phyloP scores from a whole-genome alignment of 2,113 vertebrate species.

The Oreochromis niloticus region DNA sequence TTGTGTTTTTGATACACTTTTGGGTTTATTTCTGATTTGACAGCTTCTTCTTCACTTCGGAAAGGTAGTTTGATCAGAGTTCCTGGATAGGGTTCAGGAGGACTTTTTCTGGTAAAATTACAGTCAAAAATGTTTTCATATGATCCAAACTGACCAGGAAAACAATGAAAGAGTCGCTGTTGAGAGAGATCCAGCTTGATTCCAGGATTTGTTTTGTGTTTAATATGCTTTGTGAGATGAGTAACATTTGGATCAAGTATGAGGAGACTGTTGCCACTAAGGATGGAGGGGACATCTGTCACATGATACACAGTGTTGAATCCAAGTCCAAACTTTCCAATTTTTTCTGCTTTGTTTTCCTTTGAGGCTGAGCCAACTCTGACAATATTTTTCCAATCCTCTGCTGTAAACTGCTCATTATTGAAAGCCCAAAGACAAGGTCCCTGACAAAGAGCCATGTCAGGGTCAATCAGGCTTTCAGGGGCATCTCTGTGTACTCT shows the following conservation, averaged over 20 bases:
- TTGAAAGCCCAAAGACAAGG: too few relatives aligned
- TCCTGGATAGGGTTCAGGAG: conserved; percentile 61
- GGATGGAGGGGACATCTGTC: conserved; percentile 79
- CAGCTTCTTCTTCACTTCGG: conserved; percentile 74
- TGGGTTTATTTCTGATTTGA: conserved; percentile 70
- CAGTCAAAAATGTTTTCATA: conserved; percentile 78
- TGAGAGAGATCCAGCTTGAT: conserved; percentile 74
- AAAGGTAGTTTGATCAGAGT: conserved; percentile 83
- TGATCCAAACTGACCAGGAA: conserved; percentile 80
- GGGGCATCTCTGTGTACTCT: too few relatives aligned
- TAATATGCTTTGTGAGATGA: conserved; percentile 78
- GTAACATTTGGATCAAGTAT: conserved; percentile 84
- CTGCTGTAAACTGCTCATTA: too few relatives aligned
- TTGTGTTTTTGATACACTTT: conserved; percentile 62
- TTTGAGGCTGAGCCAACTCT: too few relatives aligned
- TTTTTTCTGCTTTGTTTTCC: too few relatives aligned
- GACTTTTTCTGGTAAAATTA: conserved; percentile 44
- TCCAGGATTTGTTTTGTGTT: conserved; percentile 67
- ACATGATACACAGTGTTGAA: conserved; percentile 84
- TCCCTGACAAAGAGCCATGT: too few relatives aligned
- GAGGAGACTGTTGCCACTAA: conserved; percentile 74
- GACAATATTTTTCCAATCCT: too few relatives aligned
- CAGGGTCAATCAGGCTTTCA: too few relatives aligned
- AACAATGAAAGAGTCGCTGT: conserved; percentile 57
- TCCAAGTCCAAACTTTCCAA: conserved; percentile 82